Evolutionary conservation across 2,113 vertebrate genomes (phyloP).

Genomic region (Tachysurus vachellii): DNA sequence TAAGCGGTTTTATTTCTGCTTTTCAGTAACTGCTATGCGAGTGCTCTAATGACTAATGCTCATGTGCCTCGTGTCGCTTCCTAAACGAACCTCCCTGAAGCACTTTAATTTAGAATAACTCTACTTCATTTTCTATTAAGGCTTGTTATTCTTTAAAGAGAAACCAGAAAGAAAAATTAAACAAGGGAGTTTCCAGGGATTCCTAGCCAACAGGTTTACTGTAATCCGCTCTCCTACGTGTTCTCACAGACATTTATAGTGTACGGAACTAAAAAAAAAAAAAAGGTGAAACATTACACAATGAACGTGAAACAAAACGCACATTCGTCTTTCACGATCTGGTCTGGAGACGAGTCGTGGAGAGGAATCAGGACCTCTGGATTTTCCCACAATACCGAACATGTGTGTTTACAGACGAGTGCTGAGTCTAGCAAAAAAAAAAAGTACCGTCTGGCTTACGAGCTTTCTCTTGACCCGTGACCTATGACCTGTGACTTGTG

Average conservation of each 20-base stretch:
- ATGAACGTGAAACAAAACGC: not conserved
- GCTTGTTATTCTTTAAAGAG: not conserved
- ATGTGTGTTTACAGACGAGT: not conserved
- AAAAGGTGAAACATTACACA: not conserved
- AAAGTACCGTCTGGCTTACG: slow-evolving; percentile 15
- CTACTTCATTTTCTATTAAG: not conserved
- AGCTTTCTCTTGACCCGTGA: slow-evolving; percentile 41
- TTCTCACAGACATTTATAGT: not conserved
- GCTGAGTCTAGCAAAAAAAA: not conserved
- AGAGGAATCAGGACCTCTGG: not conserved
- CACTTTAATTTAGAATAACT: not conserved
- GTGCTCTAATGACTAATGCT: not conserved
- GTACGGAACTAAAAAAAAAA: not conserved
- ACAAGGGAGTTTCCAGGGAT: not conserved
- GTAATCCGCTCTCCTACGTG: not conserved
- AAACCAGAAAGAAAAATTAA: not conserved
- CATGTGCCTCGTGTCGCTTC: not conserved
- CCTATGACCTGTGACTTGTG: not conserved
- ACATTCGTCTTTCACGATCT: not conserved
- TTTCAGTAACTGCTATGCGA: not conserved
- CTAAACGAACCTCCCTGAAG: not conserved
- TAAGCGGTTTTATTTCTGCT: slow-evolving; percentile 33
- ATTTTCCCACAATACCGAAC: slow-evolving; percentile 5
- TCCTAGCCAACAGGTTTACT: not conserved
- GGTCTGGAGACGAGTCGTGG: not conserved